phyloP scores from a whole-genome alignment of 2,113 vertebrate genomes.

The Gulo gulo region DNA sequence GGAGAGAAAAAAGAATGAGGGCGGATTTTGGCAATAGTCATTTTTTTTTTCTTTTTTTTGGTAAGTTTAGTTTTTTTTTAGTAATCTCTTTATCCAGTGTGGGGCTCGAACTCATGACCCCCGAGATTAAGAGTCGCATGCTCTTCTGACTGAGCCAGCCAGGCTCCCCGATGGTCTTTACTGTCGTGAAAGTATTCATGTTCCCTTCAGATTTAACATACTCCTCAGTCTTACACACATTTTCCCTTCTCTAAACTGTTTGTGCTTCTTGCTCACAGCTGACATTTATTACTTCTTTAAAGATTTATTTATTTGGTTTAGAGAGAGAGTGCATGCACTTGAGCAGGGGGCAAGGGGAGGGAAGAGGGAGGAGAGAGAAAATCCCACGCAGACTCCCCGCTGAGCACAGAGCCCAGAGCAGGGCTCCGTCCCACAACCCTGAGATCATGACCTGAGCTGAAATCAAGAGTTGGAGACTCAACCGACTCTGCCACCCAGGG shows the following conservation, averaged over 20 bases:
- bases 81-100: neutral
- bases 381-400: neutral
- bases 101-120: neutral
- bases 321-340: neutral
- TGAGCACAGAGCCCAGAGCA: neutral
- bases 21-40: neutral
- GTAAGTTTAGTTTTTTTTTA: neutral
- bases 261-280: neutral
- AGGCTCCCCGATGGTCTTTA: neutral
- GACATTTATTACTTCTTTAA: neutral
- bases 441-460: neutral
- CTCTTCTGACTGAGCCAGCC: neutral
- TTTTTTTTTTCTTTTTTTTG: neutral
- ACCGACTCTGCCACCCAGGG: neutral
- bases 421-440: neutral
- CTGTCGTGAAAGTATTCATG: neutral
- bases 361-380: neutral
- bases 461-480: neutral
- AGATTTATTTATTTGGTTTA: neutral
- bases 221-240: neutral
- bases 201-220: neutral
- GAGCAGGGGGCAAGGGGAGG: neutral
- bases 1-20: neutral
- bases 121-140: neutral
- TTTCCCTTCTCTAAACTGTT: neutral